Evolutionary conservation across 2,888 invertebrate genomes (phyloP).

Genomic region (Hydroisotoma schaefferi): DNA sequence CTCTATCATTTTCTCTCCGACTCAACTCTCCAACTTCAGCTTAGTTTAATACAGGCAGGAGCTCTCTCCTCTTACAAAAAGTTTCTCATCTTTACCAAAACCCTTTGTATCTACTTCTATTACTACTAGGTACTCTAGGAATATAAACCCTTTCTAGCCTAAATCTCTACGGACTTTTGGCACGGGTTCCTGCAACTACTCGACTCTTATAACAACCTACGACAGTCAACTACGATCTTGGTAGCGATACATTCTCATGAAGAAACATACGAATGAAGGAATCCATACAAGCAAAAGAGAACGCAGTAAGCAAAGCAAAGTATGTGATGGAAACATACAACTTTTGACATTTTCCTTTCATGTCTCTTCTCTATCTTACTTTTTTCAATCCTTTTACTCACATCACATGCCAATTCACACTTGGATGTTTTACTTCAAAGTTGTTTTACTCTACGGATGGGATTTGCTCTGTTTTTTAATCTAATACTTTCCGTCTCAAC

Average conservation of each 20-base stretch:
- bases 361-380: too few relatives aligned
- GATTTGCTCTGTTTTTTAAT: not conserved
- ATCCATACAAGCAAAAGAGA: too few relatives aligned
- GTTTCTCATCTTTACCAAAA: not conserved
- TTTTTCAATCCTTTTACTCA: constrained; percentile 1
- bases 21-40: too few relatives aligned
- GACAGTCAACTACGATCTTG: not conserved
- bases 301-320: too few relatives aligned
- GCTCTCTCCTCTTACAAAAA: not conserved
- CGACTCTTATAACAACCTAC: not conserved
- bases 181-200: constrained; percentile 4
- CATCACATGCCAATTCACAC: constrained; percentile 7
- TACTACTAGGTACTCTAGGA: not conserved
- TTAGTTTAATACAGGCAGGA: too few relatives aligned
- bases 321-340: too few relatives aligned
- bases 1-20: too few relatives aligned
- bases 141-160: too few relatives aligned
- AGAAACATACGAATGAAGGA: too few relatives aligned
- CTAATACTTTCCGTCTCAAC: too few relatives aligned
- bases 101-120: not conserved
- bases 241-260: not conserved
- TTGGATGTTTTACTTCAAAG: constrained; percentile 7
- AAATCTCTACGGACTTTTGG: too few relatives aligned
- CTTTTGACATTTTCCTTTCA: not conserved
- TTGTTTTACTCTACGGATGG: not conserved